Conservation (phyloP, 35 echinoderm and acorn worm genomes). For the Ophioderma brevispina region DNA sequence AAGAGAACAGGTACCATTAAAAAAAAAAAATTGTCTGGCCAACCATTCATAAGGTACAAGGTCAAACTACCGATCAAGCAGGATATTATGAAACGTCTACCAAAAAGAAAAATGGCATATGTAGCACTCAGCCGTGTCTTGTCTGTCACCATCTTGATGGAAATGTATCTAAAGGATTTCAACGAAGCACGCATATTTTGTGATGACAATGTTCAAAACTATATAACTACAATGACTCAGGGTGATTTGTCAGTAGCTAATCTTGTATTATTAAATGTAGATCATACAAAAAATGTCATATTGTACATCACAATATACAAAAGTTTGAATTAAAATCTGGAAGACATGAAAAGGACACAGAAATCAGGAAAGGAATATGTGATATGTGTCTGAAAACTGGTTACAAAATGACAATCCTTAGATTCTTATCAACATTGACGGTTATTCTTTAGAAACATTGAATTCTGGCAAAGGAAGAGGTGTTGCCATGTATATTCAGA, state of each 20-base stretch:
- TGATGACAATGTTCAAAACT: not conserved
- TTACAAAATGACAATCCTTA: not conserved
- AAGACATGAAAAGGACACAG: slow-evolving; percentile 11
- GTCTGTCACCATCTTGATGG: slow-evolving; percentile 32
- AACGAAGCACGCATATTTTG: not conserved
- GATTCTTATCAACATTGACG: not conserved
- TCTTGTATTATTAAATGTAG: not conserved
- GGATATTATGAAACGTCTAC: slow-evolving; percentile 28
- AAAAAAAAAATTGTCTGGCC: slow-evolving; percentile 42
- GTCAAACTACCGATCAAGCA: slow-evolving; percentile 28
- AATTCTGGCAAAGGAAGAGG: not conserved
- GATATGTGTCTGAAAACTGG: slow-evolving; percentile 62
- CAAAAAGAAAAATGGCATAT: slow-evolving; percentile 37
- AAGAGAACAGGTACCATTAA: slow-evolving; percentile 12
- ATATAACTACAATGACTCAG: not conserved
- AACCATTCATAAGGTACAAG: slow-evolving; percentile 43
- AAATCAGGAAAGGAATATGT: not conserved
- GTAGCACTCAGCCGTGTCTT: slow-evolving; percentile 48
- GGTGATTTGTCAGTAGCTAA: not conserved
- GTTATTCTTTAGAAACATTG: not conserved
- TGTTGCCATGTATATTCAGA: not conserved
- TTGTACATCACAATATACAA: slow-evolving; percentile 20
- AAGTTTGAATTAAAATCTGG: not conserved
- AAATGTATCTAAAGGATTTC: slow-evolving; percentile 6
- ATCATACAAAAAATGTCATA: not conserved